Evolutionary conservation across 2,113 vertebrate species (phyloP).

Genomic region (Cavia aperea): DNA sequence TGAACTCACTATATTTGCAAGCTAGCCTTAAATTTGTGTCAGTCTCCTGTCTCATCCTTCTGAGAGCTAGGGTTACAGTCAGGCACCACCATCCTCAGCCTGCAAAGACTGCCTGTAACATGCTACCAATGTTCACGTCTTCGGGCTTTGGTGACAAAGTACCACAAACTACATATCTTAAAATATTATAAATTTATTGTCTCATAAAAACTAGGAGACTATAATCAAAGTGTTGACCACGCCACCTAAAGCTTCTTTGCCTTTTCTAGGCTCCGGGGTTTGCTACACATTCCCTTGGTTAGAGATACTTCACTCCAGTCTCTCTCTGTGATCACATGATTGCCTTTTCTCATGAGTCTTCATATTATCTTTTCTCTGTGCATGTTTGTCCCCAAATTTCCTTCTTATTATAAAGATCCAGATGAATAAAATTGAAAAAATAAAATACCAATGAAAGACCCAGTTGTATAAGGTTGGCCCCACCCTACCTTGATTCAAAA

Average conservation of each 20-base stretch:
- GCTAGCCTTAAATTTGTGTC: not conserved
- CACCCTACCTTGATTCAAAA: not conserved
- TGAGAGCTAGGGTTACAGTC: not conserved
- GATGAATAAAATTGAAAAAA: conserved; percentile 4
- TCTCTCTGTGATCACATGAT: not conserved
- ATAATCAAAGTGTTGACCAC: not conserved
- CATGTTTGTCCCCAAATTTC: not conserved
- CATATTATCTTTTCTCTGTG: not conserved
- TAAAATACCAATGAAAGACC: conserved; percentile 13
- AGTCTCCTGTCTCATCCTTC: not conserved
- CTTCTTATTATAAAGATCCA: not conserved
- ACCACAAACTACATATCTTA: not conserved
- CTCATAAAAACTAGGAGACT: not conserved
- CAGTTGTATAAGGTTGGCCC: not conserved
- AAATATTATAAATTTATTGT: not conserved
- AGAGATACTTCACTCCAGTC: not conserved
- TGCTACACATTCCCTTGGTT: not conserved
- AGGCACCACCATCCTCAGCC: not conserved
- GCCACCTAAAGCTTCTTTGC: not conserved
- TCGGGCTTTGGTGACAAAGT: not conserved
- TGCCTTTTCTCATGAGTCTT: not conserved
- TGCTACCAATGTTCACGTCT: not conserved
- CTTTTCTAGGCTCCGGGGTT: not conserved
- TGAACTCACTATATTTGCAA: not conserved
- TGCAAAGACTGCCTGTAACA: not conserved